phyloP scores from a whole-genome alignment of 2,113 vertebrate genomes.

The Parus major region DNA sequence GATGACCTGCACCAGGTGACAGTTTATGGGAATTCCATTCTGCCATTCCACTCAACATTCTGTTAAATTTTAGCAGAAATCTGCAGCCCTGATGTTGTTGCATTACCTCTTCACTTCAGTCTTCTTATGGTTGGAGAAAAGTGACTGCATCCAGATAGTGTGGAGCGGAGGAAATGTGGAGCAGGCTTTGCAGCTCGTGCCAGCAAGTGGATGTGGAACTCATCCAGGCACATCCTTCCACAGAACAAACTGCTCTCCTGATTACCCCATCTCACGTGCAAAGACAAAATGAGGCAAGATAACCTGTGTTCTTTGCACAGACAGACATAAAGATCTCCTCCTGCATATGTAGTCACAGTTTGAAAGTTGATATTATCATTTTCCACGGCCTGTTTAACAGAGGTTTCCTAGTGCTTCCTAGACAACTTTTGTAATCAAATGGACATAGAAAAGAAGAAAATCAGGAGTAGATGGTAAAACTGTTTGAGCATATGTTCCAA shows the following conservation, averaged over 20 bases:
- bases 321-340: not conserved
- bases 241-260: not conserved
- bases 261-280: not conserved
- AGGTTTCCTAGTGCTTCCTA: not conserved
- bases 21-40: rapidly evolving
- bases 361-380: not conserved
- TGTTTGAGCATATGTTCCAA: not conserved
- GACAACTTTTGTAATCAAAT: not conserved
- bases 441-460: not conserved
- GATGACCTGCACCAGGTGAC: not conserved
- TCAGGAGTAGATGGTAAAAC: not conserved
- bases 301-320: not conserved
- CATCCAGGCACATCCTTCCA: not conserved
- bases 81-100: not conserved
- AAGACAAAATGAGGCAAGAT: not conserved
- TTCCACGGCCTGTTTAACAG: not conserved
- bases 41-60: not conserved
- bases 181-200: not conserved
- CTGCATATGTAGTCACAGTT: not conserved
- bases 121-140: not conserved
- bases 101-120: not conserved
- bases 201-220: not conserved
- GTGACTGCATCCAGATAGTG: not conserved
- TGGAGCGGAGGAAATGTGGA: rapidly evolving
- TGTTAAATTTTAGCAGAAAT: not conserved